Base-by-base conservation (phyloP, 2,888 invertebrate genomes). In the Hypsopygia costalis region DNA sequence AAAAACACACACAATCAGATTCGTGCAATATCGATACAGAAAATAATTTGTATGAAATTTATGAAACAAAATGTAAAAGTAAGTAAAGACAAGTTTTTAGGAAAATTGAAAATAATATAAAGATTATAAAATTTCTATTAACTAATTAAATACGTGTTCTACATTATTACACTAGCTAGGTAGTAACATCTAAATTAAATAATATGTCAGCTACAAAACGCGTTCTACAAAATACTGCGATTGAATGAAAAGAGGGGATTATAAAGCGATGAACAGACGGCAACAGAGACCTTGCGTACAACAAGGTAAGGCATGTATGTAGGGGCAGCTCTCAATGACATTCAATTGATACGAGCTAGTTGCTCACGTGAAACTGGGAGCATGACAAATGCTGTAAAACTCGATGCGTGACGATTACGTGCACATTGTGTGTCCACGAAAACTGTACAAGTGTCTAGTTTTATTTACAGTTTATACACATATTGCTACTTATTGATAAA, bases 291-390 rank as follows among this genome's bases (percentile, higher is more conserved):
- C 87, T 86, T 85, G 85, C 55, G 60, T 62, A 55, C 63, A n/a
- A n/a, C n/a, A n/a, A n/a, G n/a, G 71, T 66, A 69, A 70, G 70
- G 69, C 74, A 70, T 62, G 59, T 56, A 70, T 62, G 59, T 56
- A 74, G 80, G 80, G 81, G 67, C 68, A 69, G 63, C 58, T 65
- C 80, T 85, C 77, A 83, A 83, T 83, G 78, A 69, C 78, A 63
- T 59, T 80, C 86, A 87, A 87, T 87, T 87, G 86, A 75, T 71
- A 69, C 69, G 77, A 80, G 74, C 80, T 82, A 82, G 78, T 78
- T 81, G 75, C 66, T 75, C 75, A 73, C 78, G 80, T 80, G 76
- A 82, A 81, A 74, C 78, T 76, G 22, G 68, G 69, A 64, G 57
- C 1, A 6, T 6, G 25, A 25, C 6, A 25, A 25, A 8, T n/a